Evolutionary conservation across 2,797 vertebrate species (phyloP).

Genomic region (Psittacula echo): DNA sequence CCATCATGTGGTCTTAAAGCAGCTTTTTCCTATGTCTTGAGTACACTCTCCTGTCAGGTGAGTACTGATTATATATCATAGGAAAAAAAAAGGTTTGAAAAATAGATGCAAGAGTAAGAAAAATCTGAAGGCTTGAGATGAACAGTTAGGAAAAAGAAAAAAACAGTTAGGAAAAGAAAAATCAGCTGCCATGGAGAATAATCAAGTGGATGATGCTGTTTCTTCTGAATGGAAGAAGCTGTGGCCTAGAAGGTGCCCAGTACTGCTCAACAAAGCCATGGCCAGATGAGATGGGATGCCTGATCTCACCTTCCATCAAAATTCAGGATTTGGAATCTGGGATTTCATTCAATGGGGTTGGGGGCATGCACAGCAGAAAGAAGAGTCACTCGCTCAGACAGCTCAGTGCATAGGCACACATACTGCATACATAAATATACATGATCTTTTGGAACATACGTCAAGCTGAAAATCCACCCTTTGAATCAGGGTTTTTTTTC

Average conservation of each 20-base stretch:
- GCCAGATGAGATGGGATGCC: fast-evolving
- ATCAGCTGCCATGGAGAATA: neutral
- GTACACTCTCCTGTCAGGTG: conserved; percentile 43
- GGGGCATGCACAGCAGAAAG: neutral
- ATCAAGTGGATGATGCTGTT: neutral
- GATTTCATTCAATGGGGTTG: neutral
- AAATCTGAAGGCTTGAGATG: neutral
- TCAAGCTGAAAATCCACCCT: neutral
- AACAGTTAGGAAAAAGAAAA: neutral
- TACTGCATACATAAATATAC: neutral
- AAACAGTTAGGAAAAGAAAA: conserved; percentile 4
- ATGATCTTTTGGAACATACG: fast-evolving
- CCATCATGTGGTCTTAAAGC: conserved; percentile 38
- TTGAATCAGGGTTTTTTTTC: neutral
- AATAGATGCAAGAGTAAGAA: conserved; percentile 28
- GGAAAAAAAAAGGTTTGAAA: neutral
- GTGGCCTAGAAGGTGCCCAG: neutral
- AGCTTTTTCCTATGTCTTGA: conserved; percentile 37
- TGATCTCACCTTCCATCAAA: neutral
- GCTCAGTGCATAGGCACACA: neutral
- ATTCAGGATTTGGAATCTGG: neutral
- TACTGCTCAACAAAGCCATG: neutral
- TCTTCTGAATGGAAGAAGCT: neutral
- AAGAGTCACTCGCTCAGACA: neutral
- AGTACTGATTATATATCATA: conserved; percentile 5